phyloP scores from a whole-genome alignment of 2,888 invertebrate species.

The Sthenelais limicola region DNA sequence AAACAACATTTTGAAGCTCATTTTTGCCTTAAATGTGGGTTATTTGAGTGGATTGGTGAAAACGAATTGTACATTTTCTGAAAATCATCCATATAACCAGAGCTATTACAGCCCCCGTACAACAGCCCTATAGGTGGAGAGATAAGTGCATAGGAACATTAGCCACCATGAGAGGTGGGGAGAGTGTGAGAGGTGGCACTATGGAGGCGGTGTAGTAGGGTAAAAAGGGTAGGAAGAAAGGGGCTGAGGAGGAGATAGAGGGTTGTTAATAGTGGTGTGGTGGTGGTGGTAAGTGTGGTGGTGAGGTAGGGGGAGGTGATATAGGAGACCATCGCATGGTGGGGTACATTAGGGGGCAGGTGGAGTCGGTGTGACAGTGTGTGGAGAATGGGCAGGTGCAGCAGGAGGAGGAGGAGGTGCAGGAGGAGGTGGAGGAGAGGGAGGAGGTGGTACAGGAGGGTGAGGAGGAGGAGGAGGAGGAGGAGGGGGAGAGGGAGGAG shows the following conservation, averaged over 20 bases:
- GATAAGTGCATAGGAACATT: too few species aligned
- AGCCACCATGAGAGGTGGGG: too few species aligned
- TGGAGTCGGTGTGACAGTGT: neutral
- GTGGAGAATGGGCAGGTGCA: neutral
- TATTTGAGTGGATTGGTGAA: too few species aligned
- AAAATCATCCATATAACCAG: too few species aligned
- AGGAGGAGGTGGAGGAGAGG: neutral
- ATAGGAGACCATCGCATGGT: neutral
- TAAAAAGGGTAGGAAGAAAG: neutral
- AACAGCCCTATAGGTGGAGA: too few species aligned
- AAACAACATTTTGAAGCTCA: too few species aligned
- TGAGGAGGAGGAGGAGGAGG: conserved; percentile 2
- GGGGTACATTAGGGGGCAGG: neutral
- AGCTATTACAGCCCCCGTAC: too few species aligned
- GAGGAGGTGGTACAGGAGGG: neutral
- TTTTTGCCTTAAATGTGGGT: too few species aligned
- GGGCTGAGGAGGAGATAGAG: neutral
- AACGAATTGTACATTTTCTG: too few species aligned
- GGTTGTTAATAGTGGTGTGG: neutral
- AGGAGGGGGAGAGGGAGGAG: neutral
- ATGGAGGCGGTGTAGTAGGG: neutral
- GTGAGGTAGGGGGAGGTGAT: neutral
- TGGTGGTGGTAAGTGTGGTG: neutral
- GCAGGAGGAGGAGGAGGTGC: neutral
- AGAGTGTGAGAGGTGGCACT: too few species aligned